Evolutionary conservation across 1,140 invertebrate species (phyloP).

Genomic region (Phymorhynchus buccinoides): DNA sequence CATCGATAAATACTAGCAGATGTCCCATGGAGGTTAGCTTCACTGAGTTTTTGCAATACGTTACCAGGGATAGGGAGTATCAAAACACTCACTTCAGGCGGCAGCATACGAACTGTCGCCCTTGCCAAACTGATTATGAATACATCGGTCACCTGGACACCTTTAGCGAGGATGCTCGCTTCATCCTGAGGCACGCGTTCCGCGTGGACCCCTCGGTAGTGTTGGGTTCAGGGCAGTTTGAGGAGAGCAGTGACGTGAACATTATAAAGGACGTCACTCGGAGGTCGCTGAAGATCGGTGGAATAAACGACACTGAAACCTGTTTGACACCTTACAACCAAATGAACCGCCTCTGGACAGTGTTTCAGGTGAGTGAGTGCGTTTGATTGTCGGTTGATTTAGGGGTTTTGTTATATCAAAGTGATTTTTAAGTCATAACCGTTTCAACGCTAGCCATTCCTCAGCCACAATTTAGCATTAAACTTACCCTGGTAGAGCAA

Average conservation of each 20-base stretch:
- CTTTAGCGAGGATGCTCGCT: conserved; percentile 27
- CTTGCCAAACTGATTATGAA: conserved; percentile 3
- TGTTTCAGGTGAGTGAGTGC: conserved; percentile 21
- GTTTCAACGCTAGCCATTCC: no score
- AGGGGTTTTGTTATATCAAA: no score
- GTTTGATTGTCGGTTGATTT: no score
- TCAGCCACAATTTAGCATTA: no score
- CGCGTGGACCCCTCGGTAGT: background rate
- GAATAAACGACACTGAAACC: no score
- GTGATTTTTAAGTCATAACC: no score
- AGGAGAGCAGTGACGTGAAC: conserved; percentile 2
- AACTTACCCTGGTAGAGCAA: no score
- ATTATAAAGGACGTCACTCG: background rate
- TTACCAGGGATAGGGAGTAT: no score
- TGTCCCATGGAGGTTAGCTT: no score
- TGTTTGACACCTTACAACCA: background rate
- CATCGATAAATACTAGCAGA: no score
- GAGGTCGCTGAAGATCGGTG: background rate
- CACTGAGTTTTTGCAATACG: no score
- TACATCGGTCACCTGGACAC: conserved; percentile 42
- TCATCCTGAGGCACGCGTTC: background rate
- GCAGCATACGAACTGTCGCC: background rate
- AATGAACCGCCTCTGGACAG: background rate
- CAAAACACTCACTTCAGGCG: no score
- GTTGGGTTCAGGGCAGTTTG: background rate